Conservation (phyloP, 1,140 invertebrate species). For the Macrobrachium rosenbergii region DNA sequence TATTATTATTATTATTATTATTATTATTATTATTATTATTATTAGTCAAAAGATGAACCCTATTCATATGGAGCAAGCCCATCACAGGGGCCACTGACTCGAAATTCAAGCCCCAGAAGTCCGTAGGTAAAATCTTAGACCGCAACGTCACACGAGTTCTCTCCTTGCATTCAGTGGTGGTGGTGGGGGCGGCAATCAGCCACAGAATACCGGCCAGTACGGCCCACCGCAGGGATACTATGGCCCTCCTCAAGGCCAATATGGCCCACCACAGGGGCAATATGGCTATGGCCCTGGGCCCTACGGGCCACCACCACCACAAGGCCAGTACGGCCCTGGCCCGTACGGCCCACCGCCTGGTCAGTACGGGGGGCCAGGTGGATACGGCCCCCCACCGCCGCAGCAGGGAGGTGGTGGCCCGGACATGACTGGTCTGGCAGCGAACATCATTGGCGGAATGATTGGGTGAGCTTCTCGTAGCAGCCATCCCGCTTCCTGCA, state of each 20-base stretch:
- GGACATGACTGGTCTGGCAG: slow-evolving; percentile 34
- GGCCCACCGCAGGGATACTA: too few species aligned
- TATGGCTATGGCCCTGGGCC: not conserved
- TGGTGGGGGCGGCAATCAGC: too few species aligned
- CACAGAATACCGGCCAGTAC: too few species aligned
- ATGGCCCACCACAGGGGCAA: not conserved
- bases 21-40: too few species aligned
- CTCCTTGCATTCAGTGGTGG: too few species aligned
- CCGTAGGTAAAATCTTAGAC: too few species aligned
- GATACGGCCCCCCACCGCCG: slow-evolving; percentile 44
- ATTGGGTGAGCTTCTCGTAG: slow-evolving; percentile 34
- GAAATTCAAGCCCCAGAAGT: too few species aligned
- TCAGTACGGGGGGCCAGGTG: slow-evolving; percentile 51
- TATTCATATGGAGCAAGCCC: too few species aligned
- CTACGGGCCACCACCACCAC: not conserved
- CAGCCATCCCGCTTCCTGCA: not conserved
- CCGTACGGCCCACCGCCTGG: slow-evolving; percentile 49
- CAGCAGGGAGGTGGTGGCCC: slow-evolving; percentile 40
- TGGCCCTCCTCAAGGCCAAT: slow-evolving; percentile 15
- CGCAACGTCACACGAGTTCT: too few species aligned
- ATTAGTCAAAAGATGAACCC: too few species aligned
- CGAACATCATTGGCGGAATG: slow-evolving; percentile 46
- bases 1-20: too few species aligned
- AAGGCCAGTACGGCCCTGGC: slow-evolving; percentile 35
- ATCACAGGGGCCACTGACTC: too few species aligned